A percentile compares a stretch with the other conserved stretches of the same genome.
These are phyloP conservation scores for Pristionchus mayeri DNA, from an alignment of 2,888 invertebrate species.

Conservation along the genomic window DNA sequence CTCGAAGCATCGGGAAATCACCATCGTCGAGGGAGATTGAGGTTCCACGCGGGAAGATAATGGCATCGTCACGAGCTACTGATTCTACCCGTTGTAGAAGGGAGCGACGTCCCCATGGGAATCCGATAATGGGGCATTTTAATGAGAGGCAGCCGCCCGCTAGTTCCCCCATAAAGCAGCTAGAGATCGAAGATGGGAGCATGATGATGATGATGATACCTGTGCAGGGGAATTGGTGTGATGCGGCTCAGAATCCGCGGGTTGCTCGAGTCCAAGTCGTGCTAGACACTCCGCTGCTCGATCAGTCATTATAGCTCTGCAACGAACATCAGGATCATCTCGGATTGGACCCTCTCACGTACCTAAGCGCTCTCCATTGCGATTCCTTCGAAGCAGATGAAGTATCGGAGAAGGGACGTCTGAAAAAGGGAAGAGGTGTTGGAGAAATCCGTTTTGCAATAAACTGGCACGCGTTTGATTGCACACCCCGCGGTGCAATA, in stretches of 20 bases:
- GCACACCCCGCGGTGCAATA: constrained; percentile 2
- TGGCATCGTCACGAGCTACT: too few species aligned
- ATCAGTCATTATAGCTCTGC: constrained; percentile 74
- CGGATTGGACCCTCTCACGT: neutral
- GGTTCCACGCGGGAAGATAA: too few species aligned
- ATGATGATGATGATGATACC: too few species aligned
- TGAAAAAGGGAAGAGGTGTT: neutral
- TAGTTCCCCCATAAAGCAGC: too few species aligned
- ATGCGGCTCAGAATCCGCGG: neutral
- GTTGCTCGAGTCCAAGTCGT: constrained; percentile 59
- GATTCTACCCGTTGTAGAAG: too few species aligned
- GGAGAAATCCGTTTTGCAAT: neutral
- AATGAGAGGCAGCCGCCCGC: too few species aligned
- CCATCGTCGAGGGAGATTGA: too few species aligned
- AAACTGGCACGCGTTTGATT: neutral
- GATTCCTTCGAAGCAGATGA: constrained; percentile 40
- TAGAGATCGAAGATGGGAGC: too few species aligned
- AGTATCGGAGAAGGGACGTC: constrained; percentile 22
- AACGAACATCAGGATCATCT: neutral
- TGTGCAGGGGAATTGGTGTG: neutral
- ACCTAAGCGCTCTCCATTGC: constrained; percentile 40
- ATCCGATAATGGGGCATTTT: neutral
- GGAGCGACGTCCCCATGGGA: neutral
- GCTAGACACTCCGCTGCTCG: constrained; percentile 73
- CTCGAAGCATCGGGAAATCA: too few species aligned